These are phyloP conservation scores for Columba janthina DNA, from an alignment of 2,113 vertebrate genomes.

Conservation along the genomic window DNA sequence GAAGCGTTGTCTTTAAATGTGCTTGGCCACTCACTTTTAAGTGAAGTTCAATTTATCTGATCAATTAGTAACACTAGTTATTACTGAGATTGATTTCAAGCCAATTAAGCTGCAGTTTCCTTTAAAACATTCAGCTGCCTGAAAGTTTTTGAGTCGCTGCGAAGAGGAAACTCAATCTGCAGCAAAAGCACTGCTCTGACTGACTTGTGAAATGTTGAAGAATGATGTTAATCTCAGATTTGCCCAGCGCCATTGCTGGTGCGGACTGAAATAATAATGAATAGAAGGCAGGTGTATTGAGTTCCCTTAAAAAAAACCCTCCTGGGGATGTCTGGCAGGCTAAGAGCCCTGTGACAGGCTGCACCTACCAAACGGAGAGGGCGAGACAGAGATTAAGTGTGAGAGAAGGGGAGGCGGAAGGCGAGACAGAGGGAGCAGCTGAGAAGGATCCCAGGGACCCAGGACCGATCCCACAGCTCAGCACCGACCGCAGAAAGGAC, in stretches of 20 bases:
- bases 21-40: not conserved
- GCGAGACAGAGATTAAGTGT: not conserved
- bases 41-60: not conserved
- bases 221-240: not conserved
- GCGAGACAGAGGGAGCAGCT: not conserved
- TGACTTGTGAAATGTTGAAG: not conserved
- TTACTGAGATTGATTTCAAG: not conserved
- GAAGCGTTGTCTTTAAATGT: not conserved
- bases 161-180: slow-evolving; percentile 2
- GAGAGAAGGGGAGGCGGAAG: not conserved
- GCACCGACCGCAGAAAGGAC: not conserved
- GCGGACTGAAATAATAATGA: slow-evolving; percentile 37
- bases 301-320: not conserved
- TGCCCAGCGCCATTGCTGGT: slow-evolving; percentile 4
- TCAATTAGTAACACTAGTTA: not conserved
- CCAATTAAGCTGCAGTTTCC: not conserved
- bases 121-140: not conserved
- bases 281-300: slow-evolving; percentile 16
- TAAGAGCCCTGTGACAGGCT: slow-evolving; percentile 58
- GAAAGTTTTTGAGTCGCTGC: not conserved
- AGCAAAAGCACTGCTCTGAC: not conserved
- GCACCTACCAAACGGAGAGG: not conserved
- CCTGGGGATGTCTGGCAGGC: not conserved
- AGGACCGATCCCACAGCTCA: not conserved
- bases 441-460: not conserved